Base-by-base conservation (phyloP, 35 echinoderm and acorn worm species). In the Chiridota heheva region DNA sequence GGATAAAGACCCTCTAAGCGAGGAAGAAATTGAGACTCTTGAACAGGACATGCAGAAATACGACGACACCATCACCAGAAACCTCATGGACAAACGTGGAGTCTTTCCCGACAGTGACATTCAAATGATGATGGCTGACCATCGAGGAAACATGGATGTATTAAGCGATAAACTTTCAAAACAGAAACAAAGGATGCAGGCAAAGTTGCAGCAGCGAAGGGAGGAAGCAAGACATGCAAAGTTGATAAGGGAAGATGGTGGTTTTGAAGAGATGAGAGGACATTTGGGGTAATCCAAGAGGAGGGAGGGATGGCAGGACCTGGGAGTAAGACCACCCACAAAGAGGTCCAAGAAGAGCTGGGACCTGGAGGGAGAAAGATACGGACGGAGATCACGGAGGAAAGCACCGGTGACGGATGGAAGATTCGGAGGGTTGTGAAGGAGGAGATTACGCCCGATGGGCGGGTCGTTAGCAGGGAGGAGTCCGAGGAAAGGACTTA, bases 11-110 rank as follows among this genome's bases (percentile, higher is more conserved):
- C 15, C 42, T 15, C 44, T 90, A 3, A 82, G 61, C 3, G 67
- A 86, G 63, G 87, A 90, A 71, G 92, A 96, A 34, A 25, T 96
- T 12, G 56, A 78, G 13, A 61, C 86, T 16, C 70, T 90, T 1
- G 47, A 82, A 33, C 38, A 86, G 7, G 87, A 90, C 30, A 49
- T 96, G 18, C 40, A 78, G 27, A 56, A 72, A 2, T 91, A 97
- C 41, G 66, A 86, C 13, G 20, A 42, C 34, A 59, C 62, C 18
- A 45, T 91, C 27, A 45, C 60, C 12, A 59, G 66, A 8, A 81
- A 38, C 22, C 60, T 97, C 32, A 55, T 91, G 5, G 63, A 26
- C 29, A 84, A 87, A 10, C 76, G 71, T 67, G 82, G 77, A 18
- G 58, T 87, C 44, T 62, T 88, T 3, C 71, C 88, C 0, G 49